phyloP scores from a whole-genome alignment of 53 echinoderm and acorn worm genomes.

The Stichopus horrens region DNA sequence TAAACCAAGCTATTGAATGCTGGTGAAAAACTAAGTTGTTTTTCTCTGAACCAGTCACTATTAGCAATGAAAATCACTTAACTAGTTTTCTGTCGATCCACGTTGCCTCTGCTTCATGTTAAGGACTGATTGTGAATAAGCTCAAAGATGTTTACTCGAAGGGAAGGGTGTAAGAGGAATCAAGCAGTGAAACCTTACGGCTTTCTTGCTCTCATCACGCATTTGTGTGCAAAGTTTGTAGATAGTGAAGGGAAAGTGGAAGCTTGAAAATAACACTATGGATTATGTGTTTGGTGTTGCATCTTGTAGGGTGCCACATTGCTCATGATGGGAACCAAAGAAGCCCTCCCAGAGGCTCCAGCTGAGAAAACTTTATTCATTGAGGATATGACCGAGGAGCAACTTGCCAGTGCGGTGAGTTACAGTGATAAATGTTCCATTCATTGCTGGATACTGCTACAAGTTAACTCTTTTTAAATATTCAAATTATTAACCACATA shows the following conservation, averaged over 20 bases:
- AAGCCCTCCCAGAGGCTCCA: constrained; percentile 87
- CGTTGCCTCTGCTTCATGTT: no score
- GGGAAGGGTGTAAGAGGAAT: no score
- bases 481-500: not conserved
- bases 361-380: constrained; percentile 78
- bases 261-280: not conserved
- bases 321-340: constrained; percentile 97
- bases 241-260: not conserved
- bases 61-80: no score
- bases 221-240: not conserved
- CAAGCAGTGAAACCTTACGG: no score
- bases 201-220: not conserved
- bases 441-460: no score
- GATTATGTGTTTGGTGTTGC: not conserved
- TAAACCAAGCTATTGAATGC: no score
- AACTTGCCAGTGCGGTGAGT: constrained; percentile 88
- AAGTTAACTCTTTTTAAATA: not conserved
- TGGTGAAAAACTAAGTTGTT: no score
- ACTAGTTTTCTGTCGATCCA: no score
- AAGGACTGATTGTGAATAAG: no score
- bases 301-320: constrained; percentile 69
- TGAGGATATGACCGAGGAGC: constrained; percentile 96
- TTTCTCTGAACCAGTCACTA: no score
- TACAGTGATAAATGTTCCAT: no score
- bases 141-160: no score